Evolutionary conservation across 2,888 invertebrate genomes (phyloP).

Genomic region (Drosophila atripex): DNA sequence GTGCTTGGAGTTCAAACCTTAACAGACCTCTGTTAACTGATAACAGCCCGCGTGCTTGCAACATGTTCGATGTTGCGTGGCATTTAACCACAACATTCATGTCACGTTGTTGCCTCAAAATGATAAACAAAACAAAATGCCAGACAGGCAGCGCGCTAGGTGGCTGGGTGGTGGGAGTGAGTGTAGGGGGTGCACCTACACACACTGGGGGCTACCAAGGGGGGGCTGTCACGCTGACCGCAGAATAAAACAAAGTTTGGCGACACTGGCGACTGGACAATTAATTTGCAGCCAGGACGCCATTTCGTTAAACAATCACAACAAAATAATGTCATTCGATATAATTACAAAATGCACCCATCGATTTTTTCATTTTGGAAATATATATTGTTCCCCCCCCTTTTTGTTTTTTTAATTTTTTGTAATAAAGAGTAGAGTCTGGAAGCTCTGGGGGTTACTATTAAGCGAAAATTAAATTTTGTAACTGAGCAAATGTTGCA

Average conservation of each 20-base stretch:
- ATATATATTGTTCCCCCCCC: too few species aligned
- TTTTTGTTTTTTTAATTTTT: too few species aligned
- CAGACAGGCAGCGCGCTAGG: neutral
- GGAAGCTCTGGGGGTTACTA: neutral
- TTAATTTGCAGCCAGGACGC: constrained; percentile 35
- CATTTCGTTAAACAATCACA: constrained; percentile 45
- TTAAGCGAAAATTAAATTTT: constrained; percentile 65
- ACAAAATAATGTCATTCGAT: constrained; percentile 46
- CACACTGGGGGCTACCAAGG: neutral
- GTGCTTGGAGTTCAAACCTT: neutral
- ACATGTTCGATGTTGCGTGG: constrained; percentile 33
- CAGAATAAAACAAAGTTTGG: constrained; percentile 1
- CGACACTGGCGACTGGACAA: constrained; percentile 13
- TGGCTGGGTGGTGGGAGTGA: neutral
- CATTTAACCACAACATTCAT: neutral
- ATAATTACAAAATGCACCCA: neutral
- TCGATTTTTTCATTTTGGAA: neutral
- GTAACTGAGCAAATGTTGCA: constrained; percentile 73
- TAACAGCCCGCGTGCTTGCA: constrained; percentile 26
- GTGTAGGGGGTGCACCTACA: neutral
- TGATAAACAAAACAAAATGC: constrained; percentile 16
- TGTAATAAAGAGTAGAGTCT: too few species aligned
- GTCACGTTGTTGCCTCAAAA: constrained; percentile 5
- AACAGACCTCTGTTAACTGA: constrained; percentile 27
- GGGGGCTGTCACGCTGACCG: neutral